Conservation (phyloP, 2,888 invertebrate genomes). For the Hypena proboscidalis region DNA sequence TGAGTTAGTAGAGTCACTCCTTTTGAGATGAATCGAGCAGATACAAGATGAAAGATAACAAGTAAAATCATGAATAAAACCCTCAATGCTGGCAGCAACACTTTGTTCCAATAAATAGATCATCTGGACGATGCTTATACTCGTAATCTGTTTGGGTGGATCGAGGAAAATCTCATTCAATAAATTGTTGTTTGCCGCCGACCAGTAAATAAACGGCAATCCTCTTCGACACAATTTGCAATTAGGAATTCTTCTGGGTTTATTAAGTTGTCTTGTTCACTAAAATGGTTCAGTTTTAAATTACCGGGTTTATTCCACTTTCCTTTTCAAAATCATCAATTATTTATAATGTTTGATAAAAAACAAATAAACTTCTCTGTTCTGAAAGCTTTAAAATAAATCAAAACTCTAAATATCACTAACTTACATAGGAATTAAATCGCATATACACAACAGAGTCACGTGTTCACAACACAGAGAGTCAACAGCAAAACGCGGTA, state of each 20-base stretch:
- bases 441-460: slow-evolving; percentile 6
- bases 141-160: slow-evolving; percentile 42
- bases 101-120: slow-evolving; percentile 53
- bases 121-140: slow-evolving; percentile 42
- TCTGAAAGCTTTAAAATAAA: no score
- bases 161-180: slow-evolving; percentile 41
- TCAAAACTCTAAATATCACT: no score
- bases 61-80: slow-evolving; percentile 50
- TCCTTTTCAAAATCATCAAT: not conserved
- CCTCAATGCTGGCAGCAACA: slow-evolving; percentile 41
- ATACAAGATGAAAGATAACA: slow-evolving; percentile 44
- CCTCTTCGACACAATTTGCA: slow-evolving; percentile 11
- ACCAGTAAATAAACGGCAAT: slow-evolving; percentile 28
- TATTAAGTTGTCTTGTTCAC: no score
- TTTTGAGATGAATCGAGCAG: slow-evolving; percentile 58
- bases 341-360: no score
- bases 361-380: no score
- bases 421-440: not conserved
- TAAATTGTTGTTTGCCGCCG: slow-evolving; percentile 34
- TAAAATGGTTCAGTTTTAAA: no score
- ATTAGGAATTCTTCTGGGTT: not conserved
- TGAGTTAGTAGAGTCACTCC: slow-evolving; percentile 49
- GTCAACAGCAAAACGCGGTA: slow-evolving; percentile 39
- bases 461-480: slow-evolving; percentile 44
- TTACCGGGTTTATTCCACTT: not conserved